Conservation (phyloP, 2,888 invertebrate species). For the Lasioglossum marginatum region DNA sequence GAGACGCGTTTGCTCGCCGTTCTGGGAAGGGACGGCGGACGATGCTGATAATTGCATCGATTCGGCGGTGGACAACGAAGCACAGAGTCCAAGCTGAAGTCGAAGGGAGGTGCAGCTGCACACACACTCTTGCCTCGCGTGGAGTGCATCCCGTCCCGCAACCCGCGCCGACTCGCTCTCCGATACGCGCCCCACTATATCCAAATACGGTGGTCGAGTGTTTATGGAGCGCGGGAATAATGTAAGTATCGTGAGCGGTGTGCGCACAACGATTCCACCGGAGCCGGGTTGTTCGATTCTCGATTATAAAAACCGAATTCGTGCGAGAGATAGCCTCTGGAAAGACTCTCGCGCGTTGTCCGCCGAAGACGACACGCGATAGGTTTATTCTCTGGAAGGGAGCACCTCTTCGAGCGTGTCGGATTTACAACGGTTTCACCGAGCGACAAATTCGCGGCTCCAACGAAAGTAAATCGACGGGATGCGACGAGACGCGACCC, state of each 20-base stretch:
- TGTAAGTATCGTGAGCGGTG: slow-evolving; percentile 37
- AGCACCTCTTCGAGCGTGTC: slow-evolving; percentile 16
- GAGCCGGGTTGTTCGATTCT: neutral
- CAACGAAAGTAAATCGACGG: slow-evolving; percentile 4
- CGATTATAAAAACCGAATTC: neutral
- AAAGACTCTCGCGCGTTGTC: neutral
- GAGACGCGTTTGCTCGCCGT: neutral
- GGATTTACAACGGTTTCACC: neutral
- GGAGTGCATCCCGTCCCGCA: slow-evolving; percentile 9
- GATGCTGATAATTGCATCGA: neutral
- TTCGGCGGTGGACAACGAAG: neutral
- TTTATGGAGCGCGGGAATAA: slow-evolving; percentile 70
- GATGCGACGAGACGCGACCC: neutral
- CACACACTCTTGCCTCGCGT: slow-evolving; percentile 7
- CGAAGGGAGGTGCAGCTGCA: slow-evolving; percentile 19
- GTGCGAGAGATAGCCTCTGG: neutral
- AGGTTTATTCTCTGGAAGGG: neutral
- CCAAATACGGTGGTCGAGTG: slow-evolving; percentile 66
- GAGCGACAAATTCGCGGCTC: slow-evolving; percentile 10
- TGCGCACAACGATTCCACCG: slow-evolving; percentile 18
- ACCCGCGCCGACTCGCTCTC: slow-evolving; percentile 20
- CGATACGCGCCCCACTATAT: slow-evolving; percentile 42
- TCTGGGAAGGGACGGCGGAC: neutral
- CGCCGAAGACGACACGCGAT: neutral
- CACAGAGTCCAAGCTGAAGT: neutral